phyloP scores from a whole-genome alignment of 1,140 invertebrate genomes.

The Chelonus insularis region DNA sequence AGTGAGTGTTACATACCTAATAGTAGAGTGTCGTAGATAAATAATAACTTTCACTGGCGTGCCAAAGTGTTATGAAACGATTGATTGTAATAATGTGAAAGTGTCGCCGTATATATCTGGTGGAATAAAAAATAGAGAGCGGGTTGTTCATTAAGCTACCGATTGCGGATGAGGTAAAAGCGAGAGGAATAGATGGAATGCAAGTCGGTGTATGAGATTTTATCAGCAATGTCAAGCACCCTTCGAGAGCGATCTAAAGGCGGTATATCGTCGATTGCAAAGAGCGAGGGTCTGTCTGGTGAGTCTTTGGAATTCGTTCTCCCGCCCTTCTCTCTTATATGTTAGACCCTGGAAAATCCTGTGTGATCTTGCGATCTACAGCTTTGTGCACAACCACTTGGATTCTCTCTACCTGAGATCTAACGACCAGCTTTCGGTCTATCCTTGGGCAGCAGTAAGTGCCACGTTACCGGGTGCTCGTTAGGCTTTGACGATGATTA shows the following conservation, averaged over 20 bases:
- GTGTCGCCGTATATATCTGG: not conserved
- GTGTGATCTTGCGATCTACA: not conserved
- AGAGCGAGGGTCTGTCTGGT: constrained; percentile 11
- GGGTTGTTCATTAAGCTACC: constrained; percentile 20
- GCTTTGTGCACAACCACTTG: not conserved
- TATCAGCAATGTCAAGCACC: constrained; percentile 23
- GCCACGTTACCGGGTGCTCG: constrained; percentile 22
- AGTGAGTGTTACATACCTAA: too few relatives aligned
- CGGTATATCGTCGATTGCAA: constrained; percentile 23
- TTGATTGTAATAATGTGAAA: constrained; percentile 12
- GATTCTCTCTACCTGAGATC: constrained; percentile 23
- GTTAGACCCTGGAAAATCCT: constrained; percentile 7
- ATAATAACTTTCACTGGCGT: constrained; percentile 15
- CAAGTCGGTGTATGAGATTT: constrained; percentile 23
- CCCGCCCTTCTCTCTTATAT: not conserved
- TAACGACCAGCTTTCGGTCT: constrained; percentile 25
- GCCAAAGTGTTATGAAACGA: constrained; percentile 12
- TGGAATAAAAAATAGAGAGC: not conserved
- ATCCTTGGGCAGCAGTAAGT: constrained; percentile 16
- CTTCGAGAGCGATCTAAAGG: constrained; percentile 21
- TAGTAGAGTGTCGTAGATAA: not conserved
- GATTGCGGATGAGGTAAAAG: constrained; percentile 15
- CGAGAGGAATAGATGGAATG: constrained; percentile 23
- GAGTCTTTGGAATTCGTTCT: constrained; percentile 9
- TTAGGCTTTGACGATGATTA: constrained; percentile 29